Evolutionary conservation across 2,113 vertebrate species (phyloP), one percentile per base, ranked within the genome.

Genomic region (Synchiropus splendidus): DNA sequence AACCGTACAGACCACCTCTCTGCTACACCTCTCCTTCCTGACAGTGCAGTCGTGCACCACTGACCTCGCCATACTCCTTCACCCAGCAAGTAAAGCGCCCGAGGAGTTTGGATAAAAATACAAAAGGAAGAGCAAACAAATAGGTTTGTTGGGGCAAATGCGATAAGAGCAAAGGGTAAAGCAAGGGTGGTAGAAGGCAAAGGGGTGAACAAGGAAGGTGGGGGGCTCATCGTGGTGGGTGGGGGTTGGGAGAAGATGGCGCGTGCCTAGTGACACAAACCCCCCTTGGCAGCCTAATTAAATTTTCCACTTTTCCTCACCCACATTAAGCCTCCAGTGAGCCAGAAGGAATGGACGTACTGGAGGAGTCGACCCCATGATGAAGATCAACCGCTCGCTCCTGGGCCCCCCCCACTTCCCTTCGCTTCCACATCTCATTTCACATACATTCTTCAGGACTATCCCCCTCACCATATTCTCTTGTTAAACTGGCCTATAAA

Each of bases 261-360:
- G 74, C 60, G 63, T 78, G 74, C 75, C 64, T 70, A 82, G 70
- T 79, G 82, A 75, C 76, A 81, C 68, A 85, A 80, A 82, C 66
- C 70, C 81, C 84, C 82, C 49, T 80, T 79, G 78, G 84, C 84
- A 80, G 77, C 77, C 74, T 86, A 86, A 87, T 87, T 84, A 80
- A 64, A 85, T 86, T 85, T 86, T 86, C 82, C 83, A 84, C 74
- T 80, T 80, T 85, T 81, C 75, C 78, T 84, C 78, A 83, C 82
- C 75, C 79, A 54, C 78, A 81, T 84, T 80, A 84, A 60, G 74
- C 54, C 57, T 80, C 63, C 73, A 77, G 72, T 16, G 62, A 85
- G 73, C 79, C 51, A 48, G 77, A 82, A 83, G 74, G 54, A 83
- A 79, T 39, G 62, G 64, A 76, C 67, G 42, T 62, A 74, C 53